Evolutionary conservation across 2,888 invertebrate genomes (phyloP).

Genomic region (Opisthograptis luteolata): DNA sequence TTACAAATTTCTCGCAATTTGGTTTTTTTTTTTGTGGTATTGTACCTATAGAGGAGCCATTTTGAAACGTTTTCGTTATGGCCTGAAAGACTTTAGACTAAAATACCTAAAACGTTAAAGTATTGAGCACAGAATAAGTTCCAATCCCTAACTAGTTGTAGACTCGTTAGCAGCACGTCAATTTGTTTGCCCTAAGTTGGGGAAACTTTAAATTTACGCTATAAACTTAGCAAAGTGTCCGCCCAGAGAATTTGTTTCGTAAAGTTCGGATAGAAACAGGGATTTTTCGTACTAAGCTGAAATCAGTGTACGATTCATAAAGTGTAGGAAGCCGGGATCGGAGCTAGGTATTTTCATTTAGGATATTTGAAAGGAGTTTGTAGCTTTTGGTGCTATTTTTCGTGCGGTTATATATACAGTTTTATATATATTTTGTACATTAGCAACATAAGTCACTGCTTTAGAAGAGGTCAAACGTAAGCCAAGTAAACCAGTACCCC

Average conservation of each 20-base stretch:
- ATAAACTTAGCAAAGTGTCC: conserved; percentile 7
- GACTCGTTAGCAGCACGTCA: conserved; percentile 10
- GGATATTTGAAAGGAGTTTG: background rate
- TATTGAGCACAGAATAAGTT: background rate
- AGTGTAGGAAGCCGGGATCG: background rate
- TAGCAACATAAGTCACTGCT: too few relatives aligned
- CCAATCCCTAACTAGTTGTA: conserved; percentile 6
- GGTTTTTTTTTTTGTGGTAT: too few relatives aligned
- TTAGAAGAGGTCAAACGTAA: too few relatives aligned
- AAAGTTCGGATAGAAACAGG: conserved; percentile 16
- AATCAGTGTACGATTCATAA: conserved; percentile 29
- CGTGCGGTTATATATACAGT: too few relatives aligned
- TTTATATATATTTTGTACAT: too few relatives aligned
- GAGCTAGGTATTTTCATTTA: background rate
- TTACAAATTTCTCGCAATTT: too few relatives aligned
- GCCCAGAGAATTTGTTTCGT: conserved; percentile 23
- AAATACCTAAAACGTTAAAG: background rate
- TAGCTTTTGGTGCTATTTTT: too few relatives aligned
- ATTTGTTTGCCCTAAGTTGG: conserved; percentile 11
- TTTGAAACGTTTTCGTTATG: too few relatives aligned
- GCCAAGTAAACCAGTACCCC: too few relatives aligned
- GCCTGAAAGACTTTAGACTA: background rate
- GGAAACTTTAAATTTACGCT: conserved; percentile 8
- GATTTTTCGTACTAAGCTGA: conserved; percentile 20
- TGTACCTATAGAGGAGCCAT: too few relatives aligned